phyloP scores from a whole-genome alignment of 1,140 invertebrate genomes.

The Amyelois transitella region DNA sequence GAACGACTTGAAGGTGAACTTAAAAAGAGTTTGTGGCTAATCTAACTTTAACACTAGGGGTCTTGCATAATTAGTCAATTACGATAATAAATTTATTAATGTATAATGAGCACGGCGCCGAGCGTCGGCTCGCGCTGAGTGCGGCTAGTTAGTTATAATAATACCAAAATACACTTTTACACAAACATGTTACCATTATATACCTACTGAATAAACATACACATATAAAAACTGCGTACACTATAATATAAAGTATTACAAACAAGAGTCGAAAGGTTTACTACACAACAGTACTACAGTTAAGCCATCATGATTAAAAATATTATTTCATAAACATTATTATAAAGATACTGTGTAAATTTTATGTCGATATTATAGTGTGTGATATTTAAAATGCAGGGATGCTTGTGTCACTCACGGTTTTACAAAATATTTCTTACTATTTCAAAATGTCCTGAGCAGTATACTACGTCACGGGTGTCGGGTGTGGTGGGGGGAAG shows the following conservation, averaged over 20 bases:
- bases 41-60: slow-evolving; percentile 69
- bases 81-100: slow-evolving; percentile 74
- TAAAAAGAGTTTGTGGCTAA: slow-evolving; percentile 56
- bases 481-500: neutral
- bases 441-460: neutral
- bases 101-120: slow-evolving; percentile 12
- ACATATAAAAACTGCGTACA: slow-evolving; percentile 73
- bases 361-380: slow-evolving; percentile 51
- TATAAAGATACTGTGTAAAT: slow-evolving; percentile 62
- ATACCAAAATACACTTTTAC: slow-evolving; percentile 72
- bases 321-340: slow-evolving; percentile 67
- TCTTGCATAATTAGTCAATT: slow-evolving; percentile 76
- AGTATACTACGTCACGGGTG: neutral
- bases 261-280: slow-evolving; percentile 69
- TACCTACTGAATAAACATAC: slow-evolving; percentile 72
- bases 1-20: slow-evolving; percentile 52
- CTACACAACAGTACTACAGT: slow-evolving; percentile 71
- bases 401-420: slow-evolving; percentile 25
- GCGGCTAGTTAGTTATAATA: slow-evolving; percentile 43
- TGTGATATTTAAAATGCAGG: slow-evolving; percentile 48
- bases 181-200: slow-evolving; percentile 58
- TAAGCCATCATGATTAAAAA: slow-evolving; percentile 72
- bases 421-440: slow-evolving; percentile 17
- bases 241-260: slow-evolving; percentile 71
- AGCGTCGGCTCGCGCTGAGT: slow-evolving; percentile 20